Evolutionary conservation across 2,888 invertebrate genomes (phyloP).

Genomic region (Thecophora atra): DNA sequence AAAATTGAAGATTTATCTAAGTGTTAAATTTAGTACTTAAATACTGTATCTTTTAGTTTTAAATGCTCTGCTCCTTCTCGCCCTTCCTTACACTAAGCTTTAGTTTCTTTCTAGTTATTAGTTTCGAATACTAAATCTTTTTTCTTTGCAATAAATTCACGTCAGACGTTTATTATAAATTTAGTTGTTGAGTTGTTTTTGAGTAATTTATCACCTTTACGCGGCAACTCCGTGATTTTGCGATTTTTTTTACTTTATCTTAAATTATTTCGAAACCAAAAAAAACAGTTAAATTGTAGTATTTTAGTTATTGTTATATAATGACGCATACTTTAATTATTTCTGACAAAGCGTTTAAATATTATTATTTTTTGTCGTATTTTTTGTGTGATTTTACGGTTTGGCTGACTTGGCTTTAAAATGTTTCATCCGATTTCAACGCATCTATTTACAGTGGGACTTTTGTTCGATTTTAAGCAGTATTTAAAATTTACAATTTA

Average conservation of each 20-base stretch:
- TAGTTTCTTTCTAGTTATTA: conserved; percentile 1
- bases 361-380: conserved; percentile 12
- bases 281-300: background rate
- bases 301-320: background rate
- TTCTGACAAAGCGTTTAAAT: conserved; percentile 31
- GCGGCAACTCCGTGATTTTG: conserved; percentile 4
- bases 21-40: conserved; percentile 27
- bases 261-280: background rate
- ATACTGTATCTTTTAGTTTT: conserved; percentile 36
- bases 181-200: background rate
- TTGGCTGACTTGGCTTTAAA: conserved; percentile 33
- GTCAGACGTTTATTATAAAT: background rate
- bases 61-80: background rate
- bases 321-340: conserved; percentile 15
- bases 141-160: conserved; percentile 2
- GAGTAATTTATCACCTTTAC: background rate
- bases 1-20: conserved; percentile 35
- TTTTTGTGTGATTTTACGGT: conserved; percentile 5
- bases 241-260: background rate
- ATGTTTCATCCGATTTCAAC: conserved; percentile 1
- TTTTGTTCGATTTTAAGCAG: conserved; percentile 1
- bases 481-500: conserved; percentile 25
- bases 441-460: background rate
- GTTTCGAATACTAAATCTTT: background rate
- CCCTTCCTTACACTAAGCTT: background rate